phyloP scores from a whole-genome alignment of 2,113 vertebrate genomes.

The Guaruba guarouba region DNA sequence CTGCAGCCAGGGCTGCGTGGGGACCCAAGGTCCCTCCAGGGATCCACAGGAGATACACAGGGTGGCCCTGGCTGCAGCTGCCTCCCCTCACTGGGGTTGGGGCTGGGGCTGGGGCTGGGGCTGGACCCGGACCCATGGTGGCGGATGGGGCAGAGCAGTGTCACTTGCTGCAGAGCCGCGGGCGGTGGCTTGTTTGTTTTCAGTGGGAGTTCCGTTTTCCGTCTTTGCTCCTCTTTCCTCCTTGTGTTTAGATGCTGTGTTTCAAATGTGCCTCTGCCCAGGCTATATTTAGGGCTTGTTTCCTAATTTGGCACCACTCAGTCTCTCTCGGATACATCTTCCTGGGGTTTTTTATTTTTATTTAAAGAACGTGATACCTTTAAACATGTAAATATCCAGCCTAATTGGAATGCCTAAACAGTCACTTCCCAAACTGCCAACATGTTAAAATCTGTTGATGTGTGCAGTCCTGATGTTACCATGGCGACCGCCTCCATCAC shows the following conservation, averaged over 20 bases:
- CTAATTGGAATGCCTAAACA: slow-evolving; percentile 79
- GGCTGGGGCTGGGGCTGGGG: too few relatives aligned
- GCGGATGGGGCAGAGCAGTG: fast-evolving
- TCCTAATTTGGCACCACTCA: slow-evolving; percentile 45
- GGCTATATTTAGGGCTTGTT: slow-evolving; percentile 46
- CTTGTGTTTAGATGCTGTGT: background rate
- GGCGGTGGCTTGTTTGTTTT: background rate
- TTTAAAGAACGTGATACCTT: slow-evolving; percentile 60
- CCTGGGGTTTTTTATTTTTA: background rate
- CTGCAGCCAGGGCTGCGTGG: fast-evolving
- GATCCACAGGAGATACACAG: background rate
- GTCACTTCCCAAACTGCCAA: slow-evolving; percentile 78
- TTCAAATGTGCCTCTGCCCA: background rate
- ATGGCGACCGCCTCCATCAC: slow-evolving; percentile 69
- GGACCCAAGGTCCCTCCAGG: fast-evolving
- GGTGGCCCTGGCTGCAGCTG: background rate
- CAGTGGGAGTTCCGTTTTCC: fast-evolving
- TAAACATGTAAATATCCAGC: slow-evolving; percentile 60
- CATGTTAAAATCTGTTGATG: slow-evolving; percentile 76
- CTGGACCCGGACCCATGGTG: fast-evolving
- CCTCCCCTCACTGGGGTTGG: fast-evolving
- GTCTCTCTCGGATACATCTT: slow-evolving; percentile 18
- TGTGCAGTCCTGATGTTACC: slow-evolving; percentile 70
- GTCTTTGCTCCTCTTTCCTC: slow-evolving; percentile 1
- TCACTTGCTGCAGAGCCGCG: fast-evolving